These are phyloP conservation scores for Osmerus eperlanus DNA, from an alignment of 2,113 vertebrate species.

Conservation along the genomic window DNA sequence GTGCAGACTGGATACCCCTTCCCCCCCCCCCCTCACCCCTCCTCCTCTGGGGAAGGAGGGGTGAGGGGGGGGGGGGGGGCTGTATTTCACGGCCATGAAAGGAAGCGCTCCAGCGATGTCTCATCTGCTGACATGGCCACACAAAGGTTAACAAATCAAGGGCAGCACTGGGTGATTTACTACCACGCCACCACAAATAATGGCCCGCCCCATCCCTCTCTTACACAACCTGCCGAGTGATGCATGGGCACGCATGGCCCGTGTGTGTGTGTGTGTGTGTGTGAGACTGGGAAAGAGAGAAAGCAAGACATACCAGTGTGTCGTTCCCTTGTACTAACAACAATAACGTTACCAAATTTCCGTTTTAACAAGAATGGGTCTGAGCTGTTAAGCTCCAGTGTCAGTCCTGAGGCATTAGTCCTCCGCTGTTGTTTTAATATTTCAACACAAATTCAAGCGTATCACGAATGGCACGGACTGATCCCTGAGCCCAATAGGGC, in stretches of 20 bases:
- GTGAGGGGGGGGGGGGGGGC: slow-evolving; percentile 16
- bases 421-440: neutral
- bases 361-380: neutral
- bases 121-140: slow-evolving; percentile 65
- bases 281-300: neutral
- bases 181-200: slow-evolving; percentile 42
- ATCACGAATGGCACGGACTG: neutral
- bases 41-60: neutral
- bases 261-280: neutral
- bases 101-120: slow-evolving; percentile 44
- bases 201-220: slow-evolving; percentile 29
- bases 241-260: slow-evolving; percentile 18
- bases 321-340: neutral
- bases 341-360: neutral
- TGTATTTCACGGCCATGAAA: slow-evolving; percentile 57
- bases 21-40: slow-evolving; percentile 1
- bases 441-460: neutral
- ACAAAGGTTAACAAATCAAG: slow-evolving; percentile 72
- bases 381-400: neutral
- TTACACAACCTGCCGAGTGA: slow-evolving; percentile 16
- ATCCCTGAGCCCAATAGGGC: neutral
- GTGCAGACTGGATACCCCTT: slow-evolving; percentile 28
- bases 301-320: neutral
- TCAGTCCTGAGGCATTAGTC: neutral
- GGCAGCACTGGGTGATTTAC: slow-evolving; percentile 58